These are phyloP conservation scores for Lonchura striata DNA, from an alignment of 2,113 vertebrate genomes.

Conservation along the genomic window DNA sequence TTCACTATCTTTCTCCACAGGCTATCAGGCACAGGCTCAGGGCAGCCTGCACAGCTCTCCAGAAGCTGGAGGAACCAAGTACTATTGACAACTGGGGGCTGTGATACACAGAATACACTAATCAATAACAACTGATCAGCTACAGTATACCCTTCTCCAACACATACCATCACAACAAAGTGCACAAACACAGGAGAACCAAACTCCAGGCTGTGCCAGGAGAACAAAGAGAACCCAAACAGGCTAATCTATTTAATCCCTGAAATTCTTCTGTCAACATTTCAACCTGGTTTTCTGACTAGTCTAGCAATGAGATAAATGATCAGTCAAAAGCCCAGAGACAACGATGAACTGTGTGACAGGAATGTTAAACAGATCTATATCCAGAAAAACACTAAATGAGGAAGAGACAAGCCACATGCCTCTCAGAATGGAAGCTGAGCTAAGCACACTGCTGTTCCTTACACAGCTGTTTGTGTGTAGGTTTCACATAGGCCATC, in stretches of 20 bases:
- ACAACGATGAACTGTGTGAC: neutral
- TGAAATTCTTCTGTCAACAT: neutral
- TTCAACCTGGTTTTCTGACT: neutral
- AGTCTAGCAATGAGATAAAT: neutral
- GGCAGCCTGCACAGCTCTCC: neutral
- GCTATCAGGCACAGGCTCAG: neutral
- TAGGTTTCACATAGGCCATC: neutral
- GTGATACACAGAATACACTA: neutral
- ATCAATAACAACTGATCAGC: neutral
- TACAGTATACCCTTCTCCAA: neutral
- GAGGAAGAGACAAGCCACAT: conserved; percentile 31
- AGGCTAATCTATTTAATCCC: neutral
- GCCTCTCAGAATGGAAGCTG: conserved; percentile 20
- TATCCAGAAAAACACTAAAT: neutral
- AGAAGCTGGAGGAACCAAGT: neutral
- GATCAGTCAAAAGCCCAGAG: neutral
- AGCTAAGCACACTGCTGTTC: conserved; percentile 23
- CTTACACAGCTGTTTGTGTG: conserved; percentile 2
- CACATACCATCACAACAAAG: neutral
- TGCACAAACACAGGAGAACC: neutral
- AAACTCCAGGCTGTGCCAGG: neutral
- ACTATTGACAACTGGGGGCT: neutral
- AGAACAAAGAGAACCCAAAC: neutral
- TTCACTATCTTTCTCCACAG: neutral
- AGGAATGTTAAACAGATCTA: neutral